Percentiles rank a stretch among this genome's conserved stretches.
phyloP scores from a whole-genome alignment of 2,888 invertebrate species.

The Fragum fragum region DNA sequence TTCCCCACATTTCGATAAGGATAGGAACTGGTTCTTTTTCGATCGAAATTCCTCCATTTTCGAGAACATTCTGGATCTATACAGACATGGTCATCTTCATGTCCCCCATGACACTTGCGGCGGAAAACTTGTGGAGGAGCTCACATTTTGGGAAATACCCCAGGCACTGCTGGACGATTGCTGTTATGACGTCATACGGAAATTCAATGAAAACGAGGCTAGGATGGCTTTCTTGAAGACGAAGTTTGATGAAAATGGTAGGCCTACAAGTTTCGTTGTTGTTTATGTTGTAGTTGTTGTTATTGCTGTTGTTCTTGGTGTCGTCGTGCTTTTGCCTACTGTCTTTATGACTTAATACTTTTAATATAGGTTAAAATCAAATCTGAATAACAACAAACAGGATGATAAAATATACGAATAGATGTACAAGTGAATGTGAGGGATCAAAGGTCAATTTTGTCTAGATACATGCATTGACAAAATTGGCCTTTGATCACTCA shows the following conservation, averaged over 20 bases:
- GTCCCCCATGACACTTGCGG: constrained; percentile 40
- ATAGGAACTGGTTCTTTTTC: constrained; percentile 69
- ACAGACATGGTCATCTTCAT: constrained; percentile 66
- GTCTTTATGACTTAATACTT: too few species aligned
- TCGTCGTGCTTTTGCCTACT: too few species aligned
- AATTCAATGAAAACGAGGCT: constrained; percentile 14
- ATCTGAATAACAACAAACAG: too few species aligned
- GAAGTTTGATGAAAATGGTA: constrained; percentile 25
- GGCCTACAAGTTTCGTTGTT: too few species aligned
- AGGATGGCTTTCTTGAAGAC: constrained; percentile 24
- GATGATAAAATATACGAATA: too few species aligned
- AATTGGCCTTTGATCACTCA: too few species aligned
- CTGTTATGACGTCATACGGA: constrained; percentile 35
- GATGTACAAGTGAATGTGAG: too few species aligned
- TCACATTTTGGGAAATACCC: constrained; percentile 45
- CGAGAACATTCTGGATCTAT: constrained; percentile 73
- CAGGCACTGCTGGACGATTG: constrained; percentile 20
- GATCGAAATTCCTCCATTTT: constrained; percentile 77
- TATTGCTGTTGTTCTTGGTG: too few species aligned
- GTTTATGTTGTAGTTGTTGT: too few species aligned
- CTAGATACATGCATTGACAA: too few species aligned
- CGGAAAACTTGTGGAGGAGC: constrained; percentile 26
- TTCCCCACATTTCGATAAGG: constrained; percentile 36
- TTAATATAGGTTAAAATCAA: too few species aligned
- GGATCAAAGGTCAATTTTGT: too few species aligned